These are phyloP conservation scores for Rhopalosiphum padi DNA, from an alignment of 1,140 invertebrate species.

Conservation along the genomic window DNA sequence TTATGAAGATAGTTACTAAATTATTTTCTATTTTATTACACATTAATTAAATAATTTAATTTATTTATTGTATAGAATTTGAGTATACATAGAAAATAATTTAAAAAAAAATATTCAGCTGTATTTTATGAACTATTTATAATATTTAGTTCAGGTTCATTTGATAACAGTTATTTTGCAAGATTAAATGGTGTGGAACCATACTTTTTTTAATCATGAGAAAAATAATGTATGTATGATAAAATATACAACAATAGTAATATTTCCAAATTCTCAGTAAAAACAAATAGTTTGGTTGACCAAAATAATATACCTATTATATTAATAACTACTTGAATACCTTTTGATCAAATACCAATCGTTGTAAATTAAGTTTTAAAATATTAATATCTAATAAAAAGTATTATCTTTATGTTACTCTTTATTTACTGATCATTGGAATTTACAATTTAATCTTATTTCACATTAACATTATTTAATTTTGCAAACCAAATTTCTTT, in stretches of 20 bases:
- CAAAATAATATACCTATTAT: not conserved
- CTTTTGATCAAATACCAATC: not conserved
- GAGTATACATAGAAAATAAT: not conserved
- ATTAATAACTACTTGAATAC: not conserved
- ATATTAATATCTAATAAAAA: not conserved
- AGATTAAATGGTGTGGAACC: not conserved
- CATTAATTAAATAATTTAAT: not conserved
- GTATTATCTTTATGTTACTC: not conserved
- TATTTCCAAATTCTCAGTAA: not conserved
- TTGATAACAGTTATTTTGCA: not conserved
- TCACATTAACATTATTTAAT: conserved; percentile 26
- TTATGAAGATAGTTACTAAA: not conserved
- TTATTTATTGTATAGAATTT: not conserved
- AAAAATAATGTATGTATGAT: not conserved
- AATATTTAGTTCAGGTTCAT: conserved; percentile 23
- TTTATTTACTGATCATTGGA: not conserved
- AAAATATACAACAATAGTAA: not conserved
- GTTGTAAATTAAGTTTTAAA: not conserved
- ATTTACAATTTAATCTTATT: not conserved
- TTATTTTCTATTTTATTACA: not conserved
- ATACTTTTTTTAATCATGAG: not conserved
- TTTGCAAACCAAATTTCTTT: conserved; percentile 48
- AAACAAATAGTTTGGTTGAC: not conserved
- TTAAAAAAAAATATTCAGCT: not conserved
- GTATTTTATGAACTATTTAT: not conserved